Conservation (phyloP, 2,888 invertebrate genomes). For the Oligia latruncula region DNA sequence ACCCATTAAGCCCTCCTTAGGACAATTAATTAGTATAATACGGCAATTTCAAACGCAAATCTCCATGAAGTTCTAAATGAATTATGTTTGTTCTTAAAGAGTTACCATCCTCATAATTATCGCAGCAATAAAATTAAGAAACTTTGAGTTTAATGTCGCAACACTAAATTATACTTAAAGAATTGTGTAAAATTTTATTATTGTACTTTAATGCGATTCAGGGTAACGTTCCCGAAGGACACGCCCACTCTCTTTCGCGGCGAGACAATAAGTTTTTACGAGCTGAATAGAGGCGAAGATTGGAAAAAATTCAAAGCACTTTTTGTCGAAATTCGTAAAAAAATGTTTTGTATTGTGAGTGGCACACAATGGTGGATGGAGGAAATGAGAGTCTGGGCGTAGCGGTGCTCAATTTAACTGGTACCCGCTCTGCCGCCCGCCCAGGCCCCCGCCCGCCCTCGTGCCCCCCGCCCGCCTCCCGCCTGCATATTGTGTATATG, state of each 20-base stretch:
- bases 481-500: slow-evolving; percentile 74
- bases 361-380: slow-evolving; percentile 87
- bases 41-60: slow-evolving; percentile 87
- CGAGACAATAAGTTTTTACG: slow-evolving; percentile 87
- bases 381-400: slow-evolving; percentile 90
- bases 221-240: slow-evolving; percentile 66
- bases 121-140: slow-evolving; percentile 85
- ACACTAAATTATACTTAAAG: slow-evolving; percentile 79
- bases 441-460: slow-evolving; percentile 54
- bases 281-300: slow-evolving; percentile 88
- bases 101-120: slow-evolving; percentile 87
- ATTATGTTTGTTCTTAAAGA: slow-evolving; percentile 87
- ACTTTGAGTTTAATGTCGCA: slow-evolving; percentile 76
- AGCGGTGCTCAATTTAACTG: slow-evolving; percentile 88
- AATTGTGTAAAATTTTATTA: slow-evolving; percentile 76
- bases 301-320: slow-evolving; percentile 89
- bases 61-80: slow-evolving; percentile 85
- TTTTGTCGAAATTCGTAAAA: slow-evolving; percentile 89
- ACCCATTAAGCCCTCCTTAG: slow-evolving; percentile 84
- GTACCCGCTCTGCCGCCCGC: slow-evolving; percentile 75
- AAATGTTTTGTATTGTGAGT: slow-evolving; percentile 90
- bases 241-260: slow-evolving; percentile 79
- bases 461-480: slow-evolving; percentile 46
- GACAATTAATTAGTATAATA: slow-evolving; percentile 89
- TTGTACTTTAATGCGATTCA: slow-evolving; percentile 73